These are phyloP conservation scores for Hoplias malabaricus DNA, from an alignment of 2,113 vertebrate species.

Conservation along the genomic window DNA sequence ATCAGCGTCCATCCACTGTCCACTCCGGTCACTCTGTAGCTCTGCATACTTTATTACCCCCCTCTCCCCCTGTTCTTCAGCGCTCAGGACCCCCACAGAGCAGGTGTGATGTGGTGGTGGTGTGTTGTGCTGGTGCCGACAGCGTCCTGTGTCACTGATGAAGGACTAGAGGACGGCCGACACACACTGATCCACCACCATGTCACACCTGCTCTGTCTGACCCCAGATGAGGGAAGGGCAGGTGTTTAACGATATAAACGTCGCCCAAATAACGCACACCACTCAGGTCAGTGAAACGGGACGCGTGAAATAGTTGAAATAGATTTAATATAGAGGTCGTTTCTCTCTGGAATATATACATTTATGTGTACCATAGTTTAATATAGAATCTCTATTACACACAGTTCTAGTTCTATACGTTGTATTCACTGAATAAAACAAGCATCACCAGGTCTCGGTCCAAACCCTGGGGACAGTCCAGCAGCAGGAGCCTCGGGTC, in stretches of 20 bases:
- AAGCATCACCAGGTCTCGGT: constrained; percentile 26
- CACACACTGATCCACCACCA: too few relatives aligned
- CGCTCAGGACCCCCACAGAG: too few relatives aligned
- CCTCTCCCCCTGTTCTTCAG: too few relatives aligned
- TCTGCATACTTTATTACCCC: too few relatives aligned
- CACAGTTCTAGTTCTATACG: constrained; percentile 41
- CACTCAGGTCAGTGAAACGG: background rate
- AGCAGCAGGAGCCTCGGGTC: background rate
- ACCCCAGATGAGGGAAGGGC: background rate
- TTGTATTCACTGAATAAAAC: constrained; percentile 27
- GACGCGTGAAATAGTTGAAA: constrained; percentile 22
- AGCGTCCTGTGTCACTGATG: too few relatives aligned
- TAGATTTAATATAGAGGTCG: constrained; percentile 52
- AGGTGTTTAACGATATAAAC: background rate
- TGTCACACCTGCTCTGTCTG: too few relatives aligned
- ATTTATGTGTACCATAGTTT: constrained; percentile 43
- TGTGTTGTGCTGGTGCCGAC: too few relatives aligned
- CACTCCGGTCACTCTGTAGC: too few relatives aligned
- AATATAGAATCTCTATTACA: constrained; percentile 46
- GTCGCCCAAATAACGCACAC: background rate
- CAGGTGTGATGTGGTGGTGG: too few relatives aligned
- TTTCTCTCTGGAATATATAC: constrained; percentile 51
- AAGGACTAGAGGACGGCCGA: too few relatives aligned
- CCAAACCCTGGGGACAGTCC: background rate
- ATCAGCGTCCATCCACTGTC: too few relatives aligned